Percentiles rank a stretch among this genome's conserved stretches.
Evolutionary conservation across 1,140 invertebrate species (phyloP).

Genomic region (Amyelois transitella): DNA sequence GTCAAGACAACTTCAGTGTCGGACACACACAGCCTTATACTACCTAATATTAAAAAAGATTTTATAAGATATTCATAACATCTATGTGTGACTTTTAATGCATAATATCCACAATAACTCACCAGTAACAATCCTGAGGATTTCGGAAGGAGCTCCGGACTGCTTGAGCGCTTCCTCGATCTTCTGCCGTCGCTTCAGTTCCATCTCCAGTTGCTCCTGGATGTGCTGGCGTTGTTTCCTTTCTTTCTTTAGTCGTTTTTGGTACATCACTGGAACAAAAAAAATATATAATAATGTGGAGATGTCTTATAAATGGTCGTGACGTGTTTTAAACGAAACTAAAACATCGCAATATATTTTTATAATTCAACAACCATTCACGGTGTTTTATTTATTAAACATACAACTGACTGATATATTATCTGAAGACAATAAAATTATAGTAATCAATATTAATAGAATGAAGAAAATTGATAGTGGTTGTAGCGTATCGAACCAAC

Average conservation of each 20-base stretch:
- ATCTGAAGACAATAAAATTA: not conserved
- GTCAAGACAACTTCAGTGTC: too few relatives aligned
- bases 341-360: too few relatives aligned
- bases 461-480: slow-evolving; percentile 11
- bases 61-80: too few relatives aligned
- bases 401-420: not conserved
- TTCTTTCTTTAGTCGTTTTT: slow-evolving; percentile 91
- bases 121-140: slow-evolving; percentile 87
- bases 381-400: not conserved
- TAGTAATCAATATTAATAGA: slow-evolving; percentile 20
- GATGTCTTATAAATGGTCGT: too few relatives aligned
- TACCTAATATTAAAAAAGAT: too few relatives aligned
- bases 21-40: too few relatives aligned
- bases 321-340: too few relatives aligned
- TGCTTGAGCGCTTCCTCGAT: slow-evolving; percentile 87
- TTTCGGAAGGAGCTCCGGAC: slow-evolving; percentile 83
- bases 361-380: too few relatives aligned
- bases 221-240: slow-evolving; percentile 85
- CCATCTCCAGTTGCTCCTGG: slow-evolving; percentile 88
- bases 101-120: slow-evolving; percentile 33
- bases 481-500: slow-evolving; percentile 43
- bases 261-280: slow-evolving; percentile 84
- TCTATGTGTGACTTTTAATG: not conserved
- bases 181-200: slow-evolving; percentile 84
- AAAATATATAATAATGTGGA: not conserved